phyloP scores from a whole-genome alignment of 2,888 invertebrate species.

The Drosophila birchii region DNA sequence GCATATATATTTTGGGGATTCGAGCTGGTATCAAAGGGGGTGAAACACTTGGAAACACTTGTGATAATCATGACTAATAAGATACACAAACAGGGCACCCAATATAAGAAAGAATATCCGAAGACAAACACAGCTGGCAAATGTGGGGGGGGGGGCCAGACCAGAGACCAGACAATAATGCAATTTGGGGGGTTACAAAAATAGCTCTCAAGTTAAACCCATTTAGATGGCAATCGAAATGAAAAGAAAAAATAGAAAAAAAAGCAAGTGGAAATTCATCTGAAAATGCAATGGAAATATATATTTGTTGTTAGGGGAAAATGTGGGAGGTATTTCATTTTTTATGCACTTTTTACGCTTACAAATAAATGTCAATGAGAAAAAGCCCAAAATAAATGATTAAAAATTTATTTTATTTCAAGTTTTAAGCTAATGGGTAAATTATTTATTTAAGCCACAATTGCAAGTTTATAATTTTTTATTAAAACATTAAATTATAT shows the following conservation, averaged over 20 bases:
- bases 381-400: too few relatives aligned
- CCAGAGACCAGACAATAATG: conserved; percentile 36
- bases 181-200: conserved; percentile 37
- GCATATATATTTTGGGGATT: neutral
- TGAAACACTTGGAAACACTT: conserved; percentile 72
- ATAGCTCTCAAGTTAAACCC: conserved; percentile 23
- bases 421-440: neutral
- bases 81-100: conserved; percentile 57
- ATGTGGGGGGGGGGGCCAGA: neutral
- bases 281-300: neutral
- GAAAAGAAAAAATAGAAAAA: neutral
- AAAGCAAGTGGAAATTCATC: conserved; percentile 9
- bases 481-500: neutral
- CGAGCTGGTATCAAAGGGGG: conserved; percentile 13
- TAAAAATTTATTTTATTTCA: neutral
- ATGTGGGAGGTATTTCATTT: too few relatives aligned
- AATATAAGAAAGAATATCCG: conserved; percentile 30
- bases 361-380: too few relatives aligned
- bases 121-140: conserved; percentile 70
- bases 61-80: conserved; percentile 81
- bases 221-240: conserved; percentile 9
- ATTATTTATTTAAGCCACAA: neutral
- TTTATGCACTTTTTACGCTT: too few relatives aligned
- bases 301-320: neutral
- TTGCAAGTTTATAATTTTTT: too few relatives aligned